Conservation (phyloP, 2,113 vertebrate genomes). For the Saimiri boliviensis region DNA sequence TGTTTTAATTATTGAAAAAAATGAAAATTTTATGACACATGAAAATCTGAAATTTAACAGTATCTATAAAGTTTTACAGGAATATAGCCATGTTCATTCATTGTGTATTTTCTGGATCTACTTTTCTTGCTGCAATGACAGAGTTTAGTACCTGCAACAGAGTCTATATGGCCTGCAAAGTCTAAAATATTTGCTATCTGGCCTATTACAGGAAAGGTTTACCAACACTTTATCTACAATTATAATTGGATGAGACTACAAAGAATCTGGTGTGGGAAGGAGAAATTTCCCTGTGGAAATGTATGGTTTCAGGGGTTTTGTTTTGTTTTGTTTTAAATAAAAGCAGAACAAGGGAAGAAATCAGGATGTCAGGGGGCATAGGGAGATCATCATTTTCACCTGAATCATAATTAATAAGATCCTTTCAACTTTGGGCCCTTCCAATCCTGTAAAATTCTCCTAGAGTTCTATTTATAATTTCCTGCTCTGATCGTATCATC, state of each 20-base stretch:
- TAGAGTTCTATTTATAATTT: neutral
- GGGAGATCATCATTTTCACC: neutral
- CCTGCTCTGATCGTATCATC: neutral
- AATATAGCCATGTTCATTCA: neutral
- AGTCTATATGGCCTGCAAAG: neutral
- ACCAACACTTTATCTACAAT: neutral
- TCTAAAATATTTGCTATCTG: neutral
- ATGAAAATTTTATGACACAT: neutral
- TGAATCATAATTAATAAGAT: neutral
- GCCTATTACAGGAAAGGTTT: neutral
- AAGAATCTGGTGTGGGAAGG: neutral
- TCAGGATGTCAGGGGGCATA: neutral
- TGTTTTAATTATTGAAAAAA: conserved; percentile 8
- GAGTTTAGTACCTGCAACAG: neutral
- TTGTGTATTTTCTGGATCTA: neutral
- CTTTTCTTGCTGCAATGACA: neutral
- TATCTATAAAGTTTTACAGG: neutral
- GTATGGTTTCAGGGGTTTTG: neutral
- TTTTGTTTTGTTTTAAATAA: neutral
- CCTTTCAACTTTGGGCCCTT: neutral
- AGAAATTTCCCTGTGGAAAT: conserved; percentile 13
- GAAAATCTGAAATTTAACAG: conserved; percentile 23
- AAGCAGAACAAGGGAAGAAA: conserved; percentile 16
- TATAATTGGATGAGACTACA: neutral
- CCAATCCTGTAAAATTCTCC: neutral